A percentile compares a stretch with the other conserved stretches of the same genome.
Evolutionary conservation across 1,140 invertebrate genomes (phyloP).

Genomic region (Atta cephalotes): DNA sequence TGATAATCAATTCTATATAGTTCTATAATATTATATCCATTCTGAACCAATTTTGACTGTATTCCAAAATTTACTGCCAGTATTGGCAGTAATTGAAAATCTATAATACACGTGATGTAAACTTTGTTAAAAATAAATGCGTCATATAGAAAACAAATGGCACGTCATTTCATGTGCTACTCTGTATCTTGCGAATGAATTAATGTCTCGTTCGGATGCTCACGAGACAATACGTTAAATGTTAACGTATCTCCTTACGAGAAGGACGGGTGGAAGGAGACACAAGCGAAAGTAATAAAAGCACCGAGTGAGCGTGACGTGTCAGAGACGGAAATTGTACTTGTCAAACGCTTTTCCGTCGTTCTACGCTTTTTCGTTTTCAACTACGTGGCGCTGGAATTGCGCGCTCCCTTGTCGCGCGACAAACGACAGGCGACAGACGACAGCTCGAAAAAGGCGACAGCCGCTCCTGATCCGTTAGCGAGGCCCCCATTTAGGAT

Average conservation of each 20-base stretch:
- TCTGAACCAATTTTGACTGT: too few species aligned
- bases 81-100: too few species aligned
- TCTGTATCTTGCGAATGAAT: background rate
- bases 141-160: too few species aligned
- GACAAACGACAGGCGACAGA: slow-evolving; percentile 83
- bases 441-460: slow-evolving; percentile 78
- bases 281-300: slow-evolving; percentile 61
- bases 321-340: slow-evolving; percentile 59
- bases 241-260: background rate
- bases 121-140: too few species aligned
- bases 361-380: slow-evolving; percentile 71
- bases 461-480: slow-evolving; percentile 63
- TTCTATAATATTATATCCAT: too few species aligned
- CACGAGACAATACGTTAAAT: background rate
- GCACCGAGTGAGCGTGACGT: slow-evolving; percentile 45
- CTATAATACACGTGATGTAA: too few species aligned
- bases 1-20: too few species aligned
- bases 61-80: too few species aligned
- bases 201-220: background rate
- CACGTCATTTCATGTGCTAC: too few species aligned
- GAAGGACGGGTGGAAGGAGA: background rate
- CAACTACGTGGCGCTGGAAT: slow-evolving; percentile 40
- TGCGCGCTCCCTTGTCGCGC: slow-evolving; percentile 66
- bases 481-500: slow-evolving; percentile 78
- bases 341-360: slow-evolving; percentile 69